These are phyloP conservation scores for Tarsius wallacei DNA, from an alignment of 2,797 vertebrate genomes.

Conservation along the genomic window DNA sequence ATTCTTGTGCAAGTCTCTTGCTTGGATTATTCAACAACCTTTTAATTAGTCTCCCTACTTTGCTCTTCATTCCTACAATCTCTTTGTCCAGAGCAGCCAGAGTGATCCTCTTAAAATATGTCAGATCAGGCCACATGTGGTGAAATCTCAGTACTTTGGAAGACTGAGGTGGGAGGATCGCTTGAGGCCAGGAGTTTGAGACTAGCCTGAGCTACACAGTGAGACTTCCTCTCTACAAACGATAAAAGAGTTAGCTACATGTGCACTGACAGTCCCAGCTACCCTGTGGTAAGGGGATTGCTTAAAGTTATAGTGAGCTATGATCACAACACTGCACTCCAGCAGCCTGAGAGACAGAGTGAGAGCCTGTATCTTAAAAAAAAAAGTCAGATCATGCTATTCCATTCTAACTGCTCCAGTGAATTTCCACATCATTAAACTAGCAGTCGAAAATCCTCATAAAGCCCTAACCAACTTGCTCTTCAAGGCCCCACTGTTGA, in stretches of 20 bases:
- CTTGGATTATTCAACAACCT: background rate
- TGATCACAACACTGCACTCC: too few relatives aligned
- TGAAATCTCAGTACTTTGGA: too few relatives aligned
- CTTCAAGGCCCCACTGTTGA: background rate
- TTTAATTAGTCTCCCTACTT: background rate
- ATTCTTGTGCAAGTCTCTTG: background rate
- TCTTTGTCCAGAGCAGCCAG: background rate
- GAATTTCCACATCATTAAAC: background rate
- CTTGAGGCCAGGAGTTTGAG: too few relatives aligned
- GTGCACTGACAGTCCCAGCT: too few relatives aligned
- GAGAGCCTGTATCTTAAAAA: too few relatives aligned
- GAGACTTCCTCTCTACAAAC: too few relatives aligned
- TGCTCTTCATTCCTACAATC: background rate
- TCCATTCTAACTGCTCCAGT: background rate
- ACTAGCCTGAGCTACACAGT: too few relatives aligned
- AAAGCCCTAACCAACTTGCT: background rate
- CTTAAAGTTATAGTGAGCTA: too few relatives aligned
- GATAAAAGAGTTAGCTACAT: too few relatives aligned
- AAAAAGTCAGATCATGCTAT: background rate
- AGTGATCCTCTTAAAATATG: background rate
- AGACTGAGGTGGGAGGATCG: too few relatives aligned
- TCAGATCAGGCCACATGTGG: background rate
- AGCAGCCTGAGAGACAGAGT: too few relatives aligned
- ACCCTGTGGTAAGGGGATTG: too few relatives aligned
- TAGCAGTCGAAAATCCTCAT: background rate